These are phyloP conservation scores for Hypanus sabinus DNA, from an alignment of 2,113 vertebrate species.

Conservation along the genomic window DNA sequence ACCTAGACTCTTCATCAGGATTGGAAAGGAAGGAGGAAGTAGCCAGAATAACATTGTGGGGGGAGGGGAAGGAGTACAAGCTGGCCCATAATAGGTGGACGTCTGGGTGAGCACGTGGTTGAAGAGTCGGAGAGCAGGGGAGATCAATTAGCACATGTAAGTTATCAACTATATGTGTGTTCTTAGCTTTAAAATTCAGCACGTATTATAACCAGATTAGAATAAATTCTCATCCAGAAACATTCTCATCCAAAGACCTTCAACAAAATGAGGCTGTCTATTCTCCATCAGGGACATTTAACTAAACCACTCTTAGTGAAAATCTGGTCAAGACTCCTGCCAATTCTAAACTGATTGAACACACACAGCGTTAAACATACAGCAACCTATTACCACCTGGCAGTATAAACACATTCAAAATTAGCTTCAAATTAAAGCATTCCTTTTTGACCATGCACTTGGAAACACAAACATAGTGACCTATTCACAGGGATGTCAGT, in stretches of 20 bases:
- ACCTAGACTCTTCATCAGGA: too few relatives aligned
- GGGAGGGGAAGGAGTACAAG: too few relatives aligned
- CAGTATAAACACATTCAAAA: conserved; percentile 2
- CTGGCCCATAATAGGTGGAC: too few relatives aligned
- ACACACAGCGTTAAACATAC: neutral
- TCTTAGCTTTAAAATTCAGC: neutral
- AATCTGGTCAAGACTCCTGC: neutral
- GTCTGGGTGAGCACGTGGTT: too few relatives aligned
- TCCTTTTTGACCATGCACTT: neutral
- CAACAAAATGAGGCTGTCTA: neutral
- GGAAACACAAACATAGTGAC: neutral
- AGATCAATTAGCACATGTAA: too few relatives aligned
- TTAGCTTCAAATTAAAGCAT: conserved; percentile 30
- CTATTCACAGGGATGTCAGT: conserved; percentile 5
- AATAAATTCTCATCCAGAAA: neutral
- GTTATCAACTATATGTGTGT: too few relatives aligned
- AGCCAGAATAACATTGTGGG: too few relatives aligned
- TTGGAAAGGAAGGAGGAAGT: too few relatives aligned
- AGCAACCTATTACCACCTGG: neutral
- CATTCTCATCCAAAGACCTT: neutral
- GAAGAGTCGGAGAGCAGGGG: too few relatives aligned
- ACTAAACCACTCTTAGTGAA: neutral
- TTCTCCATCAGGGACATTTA: neutral
- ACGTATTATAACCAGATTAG: neutral
- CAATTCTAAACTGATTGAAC: neutral